A percentile compares a stretch with the other conserved stretches of the same genome.
Evolutionary conservation across 2,888 invertebrate species (phyloP).

Genomic region (Drosophila paranaensis): DNA sequence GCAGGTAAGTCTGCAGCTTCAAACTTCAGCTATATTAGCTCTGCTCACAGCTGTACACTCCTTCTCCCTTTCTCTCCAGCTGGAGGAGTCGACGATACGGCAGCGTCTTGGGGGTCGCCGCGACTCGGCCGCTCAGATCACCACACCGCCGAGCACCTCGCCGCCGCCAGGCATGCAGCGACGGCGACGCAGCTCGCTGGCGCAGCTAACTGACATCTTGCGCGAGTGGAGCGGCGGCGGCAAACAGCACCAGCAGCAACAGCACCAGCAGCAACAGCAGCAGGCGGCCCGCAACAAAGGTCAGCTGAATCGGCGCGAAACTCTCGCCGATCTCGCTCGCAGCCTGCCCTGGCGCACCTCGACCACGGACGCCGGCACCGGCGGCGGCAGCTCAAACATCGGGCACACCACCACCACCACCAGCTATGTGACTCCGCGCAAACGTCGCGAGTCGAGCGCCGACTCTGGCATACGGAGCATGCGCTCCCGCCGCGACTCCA

Average conservation of each 20-base stretch:
- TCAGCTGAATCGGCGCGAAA: conserved; percentile 93
- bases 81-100: conserved; percentile 93
- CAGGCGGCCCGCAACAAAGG: conserved; percentile 84
- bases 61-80: conserved; percentile 43
- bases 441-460: conserved; percentile 94
- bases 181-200: conserved; percentile 93
- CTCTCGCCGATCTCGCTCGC: conserved; percentile 94
- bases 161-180: conserved; percentile 87
- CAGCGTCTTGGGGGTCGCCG: conserved; percentile 93
- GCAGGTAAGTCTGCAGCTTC: conserved; percentile 86
- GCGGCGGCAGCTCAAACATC: conserved; percentile 70
- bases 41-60: neutral
- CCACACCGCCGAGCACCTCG: conserved; percentile 93
- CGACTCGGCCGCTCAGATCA: conserved; percentile 96
- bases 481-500: conserved; percentile 91
- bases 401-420: conserved; percentile 14
- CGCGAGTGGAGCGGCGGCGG: conserved; percentile 93
- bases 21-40: too few relatives aligned
- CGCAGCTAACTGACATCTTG: conserved; percentile 94
- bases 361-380: conserved; percentile 85
- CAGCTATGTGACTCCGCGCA: conserved; percentile 86
- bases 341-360: conserved; percentile 93
- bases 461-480: conserved; percentile 93
- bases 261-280: conserved; percentile 78
- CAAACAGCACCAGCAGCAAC: conserved; percentile 82